Base-by-base conservation (phyloP, 1,140 invertebrate genomes). In the Drosophila triauraria region DNA sequence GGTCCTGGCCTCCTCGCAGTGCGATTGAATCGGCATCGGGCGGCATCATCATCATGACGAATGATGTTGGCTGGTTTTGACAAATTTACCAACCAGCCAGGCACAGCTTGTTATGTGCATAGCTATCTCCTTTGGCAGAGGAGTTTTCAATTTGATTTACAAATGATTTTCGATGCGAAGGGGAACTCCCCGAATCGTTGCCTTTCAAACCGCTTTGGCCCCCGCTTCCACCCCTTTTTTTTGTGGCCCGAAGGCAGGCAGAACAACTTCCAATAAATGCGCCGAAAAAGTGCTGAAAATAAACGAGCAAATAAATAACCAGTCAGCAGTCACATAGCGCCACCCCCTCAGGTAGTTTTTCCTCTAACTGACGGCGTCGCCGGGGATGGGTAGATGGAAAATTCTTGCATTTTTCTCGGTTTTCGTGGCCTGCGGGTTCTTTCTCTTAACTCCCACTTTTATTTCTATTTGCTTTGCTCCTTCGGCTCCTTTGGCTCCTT, bases 271-370 rank as follows among this genome's bases (percentile, higher is more conserved):
- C 80, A 80, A 80, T 80, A 80, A 80, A 80, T 80, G 78, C 78
- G 78, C 64, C 78, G 78, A 80, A 80, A 75, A 80, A 76, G 78
- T 80, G 78, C 78, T 80, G 78, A 80, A 80, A 80, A 80, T 80
- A 80, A 80, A 80, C 78, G 78, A 80, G 78, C 78, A 80, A 80
- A 80, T 80, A 80, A 80, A 80, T 80, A 80, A 80, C 78, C 63
- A 80, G 70, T 43, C 54, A 72, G 20, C 53, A 56, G 35, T 56
- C 35, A 42, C 35, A 72, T 20, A n/a, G 32, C 32, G 5, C 64
- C 43, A 51, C 69, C 69, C 70, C 67, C 54, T 74, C 70, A 74
- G 70, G 70, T 74, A 72, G 67, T 60, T 68, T 70, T 69, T 51
- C 38, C 30, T 69, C 25, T 7, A 12, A 15, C 13, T 10, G 25